phyloP scores from a whole-genome alignment of 1,140 invertebrate species.

The Penaeus japonicus region DNA sequence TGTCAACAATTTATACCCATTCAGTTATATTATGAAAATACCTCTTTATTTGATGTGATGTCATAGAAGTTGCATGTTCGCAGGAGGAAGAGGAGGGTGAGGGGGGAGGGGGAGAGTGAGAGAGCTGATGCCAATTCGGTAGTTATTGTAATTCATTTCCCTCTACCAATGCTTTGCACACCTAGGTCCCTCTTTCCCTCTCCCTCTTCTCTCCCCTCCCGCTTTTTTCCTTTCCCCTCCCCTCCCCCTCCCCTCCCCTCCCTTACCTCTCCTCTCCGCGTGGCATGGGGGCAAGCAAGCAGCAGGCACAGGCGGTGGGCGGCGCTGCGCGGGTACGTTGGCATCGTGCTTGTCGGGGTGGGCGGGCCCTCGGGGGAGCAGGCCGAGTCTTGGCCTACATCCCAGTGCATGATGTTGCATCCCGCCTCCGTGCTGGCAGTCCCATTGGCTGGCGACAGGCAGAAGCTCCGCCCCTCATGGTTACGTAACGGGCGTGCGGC shows the following conservation, averaged over 20 bases:
- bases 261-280: neutral
- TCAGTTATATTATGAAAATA: too few species aligned
- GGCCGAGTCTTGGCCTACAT: neutral
- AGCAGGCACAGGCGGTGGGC: too few species aligned
- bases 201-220: neutral
- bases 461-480: conserved; percentile 20
- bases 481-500: conserved; percentile 27
- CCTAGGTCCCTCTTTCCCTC: neutral
- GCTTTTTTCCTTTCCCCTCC: neutral
- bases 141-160: too few species aligned
- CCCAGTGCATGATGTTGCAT: conserved; percentile 40
- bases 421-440: neutral
- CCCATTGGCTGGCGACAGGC: conserved; percentile 7
- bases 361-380: neutral
- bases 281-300: neutral
- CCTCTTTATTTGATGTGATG: too few species aligned
- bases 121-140: too few species aligned
- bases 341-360: too few species aligned
- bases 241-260: neutral
- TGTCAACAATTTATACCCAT: too few species aligned
- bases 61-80: too few species aligned
- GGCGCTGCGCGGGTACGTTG: too few species aligned
- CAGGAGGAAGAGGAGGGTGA: too few species aligned
- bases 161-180: too few species aligned
- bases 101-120: too few species aligned